Conservation (phyloP, 2,797 vertebrate species). For the Sebastes diploproa region DNA sequence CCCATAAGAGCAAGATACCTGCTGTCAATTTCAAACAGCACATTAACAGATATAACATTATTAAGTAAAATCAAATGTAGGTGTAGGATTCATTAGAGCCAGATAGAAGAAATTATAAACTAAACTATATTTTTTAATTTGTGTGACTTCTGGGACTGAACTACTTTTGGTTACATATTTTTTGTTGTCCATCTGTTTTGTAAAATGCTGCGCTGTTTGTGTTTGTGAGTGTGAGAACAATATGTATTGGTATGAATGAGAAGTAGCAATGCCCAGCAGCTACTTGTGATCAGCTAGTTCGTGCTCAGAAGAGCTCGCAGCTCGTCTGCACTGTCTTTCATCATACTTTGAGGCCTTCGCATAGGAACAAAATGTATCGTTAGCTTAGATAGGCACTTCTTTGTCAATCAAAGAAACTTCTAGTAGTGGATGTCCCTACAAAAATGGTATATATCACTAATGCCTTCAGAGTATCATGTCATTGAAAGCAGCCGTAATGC, state of each 20-base stretch:
- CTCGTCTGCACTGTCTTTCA: conserved; percentile 10
- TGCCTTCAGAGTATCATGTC: conserved; percentile 26
- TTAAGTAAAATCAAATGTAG: not conserved
- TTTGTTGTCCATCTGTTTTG: conserved; percentile 50
- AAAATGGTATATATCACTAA: not conserved
- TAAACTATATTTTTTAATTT: not conserved
- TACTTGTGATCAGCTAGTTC: not conserved
- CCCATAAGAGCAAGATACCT: not conserved
- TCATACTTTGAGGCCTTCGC: conserved; percentile 38
- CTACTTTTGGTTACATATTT: conserved; percentile 3
- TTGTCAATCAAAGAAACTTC: conserved; percentile 13
- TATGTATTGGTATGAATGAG: conserved; percentile 33
- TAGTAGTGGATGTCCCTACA: not conserved
- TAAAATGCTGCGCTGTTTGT: conserved; percentile 50
- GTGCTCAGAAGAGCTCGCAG: conserved; percentile 5
- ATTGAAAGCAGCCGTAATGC: conserved; percentile 15
- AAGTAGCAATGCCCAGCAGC: conserved; percentile 23
- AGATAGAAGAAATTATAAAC: not conserved
- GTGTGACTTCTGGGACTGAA: not conserved
- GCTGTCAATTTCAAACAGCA: not conserved
- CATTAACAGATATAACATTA: not conserved
- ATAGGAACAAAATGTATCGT: conserved; percentile 16
- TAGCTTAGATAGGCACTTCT: not conserved
- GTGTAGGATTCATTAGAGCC: not conserved
- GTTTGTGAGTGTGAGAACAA: conserved; percentile 2